A percentile compares a stretch with the other conserved stretches of the same genome.
Evolutionary conservation across 2,888 invertebrate species (phyloP).

Genomic region (Perdita meconis): DNA sequence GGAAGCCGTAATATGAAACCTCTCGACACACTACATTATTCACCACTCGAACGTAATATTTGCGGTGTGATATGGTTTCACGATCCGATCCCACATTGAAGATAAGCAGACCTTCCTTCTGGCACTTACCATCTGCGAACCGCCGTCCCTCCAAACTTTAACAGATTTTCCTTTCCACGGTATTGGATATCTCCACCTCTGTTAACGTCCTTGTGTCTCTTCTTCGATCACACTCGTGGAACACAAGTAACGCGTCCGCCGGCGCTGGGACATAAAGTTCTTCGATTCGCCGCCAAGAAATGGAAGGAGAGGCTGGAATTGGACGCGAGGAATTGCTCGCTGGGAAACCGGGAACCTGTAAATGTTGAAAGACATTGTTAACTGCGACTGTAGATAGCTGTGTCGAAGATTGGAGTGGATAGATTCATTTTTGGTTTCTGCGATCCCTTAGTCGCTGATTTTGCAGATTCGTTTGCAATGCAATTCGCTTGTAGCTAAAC

Average conservation of each 20-base stretch:
- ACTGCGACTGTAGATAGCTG: no score
- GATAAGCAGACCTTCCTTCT: slow-evolving; percentile 47
- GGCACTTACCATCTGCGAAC: slow-evolving; percentile 34
- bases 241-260: neutral
- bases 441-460: no score
- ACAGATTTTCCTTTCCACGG: slow-evolving; percentile 52
- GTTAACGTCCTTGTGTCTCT: slow-evolving; percentile 17
- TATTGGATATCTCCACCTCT: slow-evolving; percentile 25
- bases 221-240: neutral
- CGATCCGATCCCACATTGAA: slow-evolving; percentile 32
- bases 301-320: slow-evolving; percentile 6
- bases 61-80: slow-evolving; percentile 56
- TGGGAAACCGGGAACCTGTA: neutral
- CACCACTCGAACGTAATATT: slow-evolving; percentile 59
- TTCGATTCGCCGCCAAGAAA: slow-evolving; percentile 24
- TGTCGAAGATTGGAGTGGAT: no score
- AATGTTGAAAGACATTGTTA: neutral
- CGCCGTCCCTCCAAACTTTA: slow-evolving; percentile 14
- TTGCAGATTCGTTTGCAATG: no score
- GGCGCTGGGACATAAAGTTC: neutral
- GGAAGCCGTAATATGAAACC: slow-evolving; percentile 50
- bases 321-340: neutral
- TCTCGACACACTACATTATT: slow-evolving; percentile 56
- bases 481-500: no score
- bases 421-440: no score